Percentiles rank a stretch among this genome's conserved stretches.
These are phyloP conservation scores for Coboldia fuscipes DNA, from an alignment of 1,140 invertebrate genomes.

Conservation along the genomic window DNA sequence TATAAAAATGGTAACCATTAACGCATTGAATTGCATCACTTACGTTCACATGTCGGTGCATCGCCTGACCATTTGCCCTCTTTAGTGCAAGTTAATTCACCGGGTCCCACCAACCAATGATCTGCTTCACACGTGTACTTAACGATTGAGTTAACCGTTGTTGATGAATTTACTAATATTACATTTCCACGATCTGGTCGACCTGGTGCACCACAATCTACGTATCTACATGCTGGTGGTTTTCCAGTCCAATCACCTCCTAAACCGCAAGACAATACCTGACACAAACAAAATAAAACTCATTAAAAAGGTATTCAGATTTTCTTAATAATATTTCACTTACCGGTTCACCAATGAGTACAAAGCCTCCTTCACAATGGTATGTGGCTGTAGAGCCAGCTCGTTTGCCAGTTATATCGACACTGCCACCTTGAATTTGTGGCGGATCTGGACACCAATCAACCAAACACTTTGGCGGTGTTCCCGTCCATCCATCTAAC, in stretches of 20 bases:
- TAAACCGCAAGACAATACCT: conserved; percentile 57
- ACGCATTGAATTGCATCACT: conserved; percentile 14
- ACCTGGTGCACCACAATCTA: conserved; percentile 69
- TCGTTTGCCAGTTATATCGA: conserved; percentile 40
- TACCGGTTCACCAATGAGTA: conserved; percentile 59
- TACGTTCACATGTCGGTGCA: conserved; percentile 66
- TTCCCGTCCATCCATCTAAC: conserved; percentile 62
- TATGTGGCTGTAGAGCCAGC: conserved; percentile 59
- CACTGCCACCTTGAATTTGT: conserved; percentile 45
- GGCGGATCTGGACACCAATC: conserved; percentile 70
- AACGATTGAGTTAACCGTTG: conserved; percentile 50
- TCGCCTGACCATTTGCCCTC: conserved; percentile 74
- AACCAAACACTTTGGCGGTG: conserved; percentile 57
- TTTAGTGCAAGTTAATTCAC: conserved; percentile 45
- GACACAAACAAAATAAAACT: too few relatives aligned
- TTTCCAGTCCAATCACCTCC: conserved; percentile 65
- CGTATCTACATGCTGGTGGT: conserved; percentile 57
- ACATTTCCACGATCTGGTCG: conserved; percentile 53
- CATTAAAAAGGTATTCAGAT: not conserved
- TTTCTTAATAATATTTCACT: conserved; percentile 8
- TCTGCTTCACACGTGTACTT: conserved; percentile 59
- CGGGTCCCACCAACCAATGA: conserved; percentile 57
- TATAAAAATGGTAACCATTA: conserved; percentile 1
- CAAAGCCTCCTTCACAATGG: conserved; percentile 61
- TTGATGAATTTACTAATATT: conserved; percentile 50